Conservation (phyloP, 2,113 vertebrate genomes). For the Poeciliopsis retropinna region DNA sequence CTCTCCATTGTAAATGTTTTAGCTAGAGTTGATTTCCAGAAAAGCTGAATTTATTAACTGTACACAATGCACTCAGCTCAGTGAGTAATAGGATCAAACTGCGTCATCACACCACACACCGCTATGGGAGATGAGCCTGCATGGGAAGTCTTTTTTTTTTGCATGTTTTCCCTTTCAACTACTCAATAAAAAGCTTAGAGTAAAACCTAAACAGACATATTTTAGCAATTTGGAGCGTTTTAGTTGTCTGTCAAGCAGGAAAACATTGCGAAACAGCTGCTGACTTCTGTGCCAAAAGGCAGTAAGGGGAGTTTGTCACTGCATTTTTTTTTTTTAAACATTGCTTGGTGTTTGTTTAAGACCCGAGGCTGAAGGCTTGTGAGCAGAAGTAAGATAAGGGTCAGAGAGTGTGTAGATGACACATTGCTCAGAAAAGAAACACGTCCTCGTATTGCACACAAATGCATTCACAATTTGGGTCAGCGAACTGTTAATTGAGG, state of each 20-base stretch:
- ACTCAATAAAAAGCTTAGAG: slow-evolving; percentile 51
- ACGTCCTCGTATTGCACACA: slow-evolving; percentile 42
- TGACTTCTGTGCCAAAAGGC: slow-evolving; percentile 19
- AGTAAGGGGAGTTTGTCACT: slow-evolving; percentile 48
- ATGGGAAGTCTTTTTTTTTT: slow-evolving; percentile 35
- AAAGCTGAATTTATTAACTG: slow-evolving; percentile 56
- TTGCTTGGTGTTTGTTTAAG: slow-evolving; percentile 60
- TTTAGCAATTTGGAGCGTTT: slow-evolving; percentile 41
- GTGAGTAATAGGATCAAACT: slow-evolving; percentile 48
- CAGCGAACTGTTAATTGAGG: slow-evolving; percentile 49
- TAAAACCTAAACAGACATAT: slow-evolving; percentile 52
- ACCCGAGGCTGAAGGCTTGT: slow-evolving; percentile 22
- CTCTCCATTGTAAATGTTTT: slow-evolving; percentile 58
- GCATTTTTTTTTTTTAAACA: slow-evolving; percentile 39
- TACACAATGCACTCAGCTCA: slow-evolving; percentile 33
- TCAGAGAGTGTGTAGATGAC: slow-evolving; percentile 30
- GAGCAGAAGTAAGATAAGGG: slow-evolving; percentile 47
- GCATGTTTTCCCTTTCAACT: slow-evolving; percentile 32
- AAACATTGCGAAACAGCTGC: slow-evolving; percentile 32
- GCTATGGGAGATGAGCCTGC: slow-evolving; percentile 38
- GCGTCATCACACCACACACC: slow-evolving; percentile 44
- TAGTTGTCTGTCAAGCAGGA: slow-evolving; percentile 40
- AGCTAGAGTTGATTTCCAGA: slow-evolving; percentile 60
- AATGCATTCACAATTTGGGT: slow-evolving; percentile 26
- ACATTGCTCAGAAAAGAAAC: slow-evolving; percentile 24